phyloP scores from a whole-genome alignment of 2,888 invertebrate species.

The Nineta flava region DNA sequence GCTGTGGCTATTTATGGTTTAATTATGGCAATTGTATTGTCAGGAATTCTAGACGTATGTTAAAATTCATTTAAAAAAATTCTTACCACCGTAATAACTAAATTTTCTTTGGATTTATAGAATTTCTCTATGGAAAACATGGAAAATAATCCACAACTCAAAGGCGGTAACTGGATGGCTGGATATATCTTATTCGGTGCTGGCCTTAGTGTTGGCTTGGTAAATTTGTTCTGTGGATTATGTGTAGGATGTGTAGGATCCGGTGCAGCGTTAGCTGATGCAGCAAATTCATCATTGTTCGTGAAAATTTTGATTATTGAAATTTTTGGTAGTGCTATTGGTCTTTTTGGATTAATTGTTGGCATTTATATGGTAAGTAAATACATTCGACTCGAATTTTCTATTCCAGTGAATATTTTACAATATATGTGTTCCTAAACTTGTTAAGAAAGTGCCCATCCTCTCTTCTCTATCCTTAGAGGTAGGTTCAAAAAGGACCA shows the following conservation, averaged over 20 bases:
- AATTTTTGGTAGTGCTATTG: constrained; percentile 98
- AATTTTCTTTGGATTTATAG: constrained; percentile 12
- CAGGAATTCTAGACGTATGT: constrained; percentile 55
- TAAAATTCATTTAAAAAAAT: constrained; percentile 6
- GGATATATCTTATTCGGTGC: constrained; percentile 95
- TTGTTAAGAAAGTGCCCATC: too few relatives aligned
- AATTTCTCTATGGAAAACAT: constrained; percentile 33
- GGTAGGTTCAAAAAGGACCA: too few relatives aligned
- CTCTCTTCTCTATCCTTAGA: too few relatives aligned
- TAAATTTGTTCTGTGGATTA: constrained; percentile 90
- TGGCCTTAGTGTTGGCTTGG: constrained; percentile 86
- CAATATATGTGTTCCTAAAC: too few relatives aligned
- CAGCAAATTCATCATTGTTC: constrained; percentile 89
- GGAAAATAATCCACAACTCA: constrained; percentile 25
- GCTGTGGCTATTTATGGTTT: constrained; percentile 99
- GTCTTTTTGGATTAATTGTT: constrained; percentile 95
- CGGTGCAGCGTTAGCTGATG: constrained; percentile 95
- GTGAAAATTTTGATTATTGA: constrained; percentile 98
- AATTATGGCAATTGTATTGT: constrained; percentile 94
- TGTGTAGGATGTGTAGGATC: constrained; percentile 98
- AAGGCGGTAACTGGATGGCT: constrained; percentile 57
- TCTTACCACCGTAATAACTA: too few relatives aligned
- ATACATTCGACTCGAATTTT: too few relatives aligned
- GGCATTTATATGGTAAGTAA: constrained; percentile 72
- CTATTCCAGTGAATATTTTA: too few relatives aligned